phyloP scores from a whole-genome alignment of 2,797 vertebrate genomes.

The Antrozous pallidus region DNA sequence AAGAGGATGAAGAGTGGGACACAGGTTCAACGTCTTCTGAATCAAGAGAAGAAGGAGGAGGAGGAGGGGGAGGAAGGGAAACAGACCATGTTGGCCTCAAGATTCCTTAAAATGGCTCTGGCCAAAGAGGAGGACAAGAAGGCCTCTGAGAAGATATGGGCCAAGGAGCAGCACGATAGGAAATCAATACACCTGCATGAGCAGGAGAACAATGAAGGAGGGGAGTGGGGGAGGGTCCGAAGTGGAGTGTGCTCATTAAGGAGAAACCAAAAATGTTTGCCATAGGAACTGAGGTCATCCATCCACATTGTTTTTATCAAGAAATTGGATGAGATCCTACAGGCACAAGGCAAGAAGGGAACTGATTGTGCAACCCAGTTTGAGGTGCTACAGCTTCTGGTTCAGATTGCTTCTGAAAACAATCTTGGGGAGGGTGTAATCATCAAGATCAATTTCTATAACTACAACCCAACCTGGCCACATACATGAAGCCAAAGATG shows the following conservation, averaged over 20 bases:
- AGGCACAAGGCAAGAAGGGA: conserved; percentile 93
- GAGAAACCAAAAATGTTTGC: conserved; percentile 96
- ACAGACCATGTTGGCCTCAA: conserved; percentile 84
- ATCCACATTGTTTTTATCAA: conserved; percentile 87
- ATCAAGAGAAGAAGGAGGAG: conserved; percentile 88
- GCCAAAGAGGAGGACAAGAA: conserved; percentile 83
- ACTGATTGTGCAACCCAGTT: conserved; percentile 93
- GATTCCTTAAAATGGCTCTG: conserved; percentile 88
- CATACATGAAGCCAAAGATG: conserved; percentile 95
- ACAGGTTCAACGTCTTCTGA: conserved; percentile 86
- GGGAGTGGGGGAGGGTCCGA: conserved; percentile 91
- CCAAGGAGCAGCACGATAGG: conserved; percentile 84
- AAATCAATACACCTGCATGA: conserved; percentile 82
- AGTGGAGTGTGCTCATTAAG: conserved; percentile 88
- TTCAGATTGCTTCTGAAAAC: conserved; percentile 87
- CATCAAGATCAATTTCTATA: conserved; percentile 96
- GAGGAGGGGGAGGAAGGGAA: conserved; percentile 88
- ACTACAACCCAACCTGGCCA: conserved; percentile 92
- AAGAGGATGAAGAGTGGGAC: conserved; percentile 90
- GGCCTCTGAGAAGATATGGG: conserved; percentile 82
- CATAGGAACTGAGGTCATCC: conserved; percentile 94
- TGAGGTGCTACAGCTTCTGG: conserved; percentile 89
- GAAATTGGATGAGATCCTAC: conserved; percentile 93
- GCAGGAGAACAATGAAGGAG: conserved; percentile 85
- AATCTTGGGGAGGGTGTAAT: conserved; percentile 88